phyloP scores from a whole-genome alignment of 2,888 invertebrate species.

The Plagodis pulveraria region DNA sequence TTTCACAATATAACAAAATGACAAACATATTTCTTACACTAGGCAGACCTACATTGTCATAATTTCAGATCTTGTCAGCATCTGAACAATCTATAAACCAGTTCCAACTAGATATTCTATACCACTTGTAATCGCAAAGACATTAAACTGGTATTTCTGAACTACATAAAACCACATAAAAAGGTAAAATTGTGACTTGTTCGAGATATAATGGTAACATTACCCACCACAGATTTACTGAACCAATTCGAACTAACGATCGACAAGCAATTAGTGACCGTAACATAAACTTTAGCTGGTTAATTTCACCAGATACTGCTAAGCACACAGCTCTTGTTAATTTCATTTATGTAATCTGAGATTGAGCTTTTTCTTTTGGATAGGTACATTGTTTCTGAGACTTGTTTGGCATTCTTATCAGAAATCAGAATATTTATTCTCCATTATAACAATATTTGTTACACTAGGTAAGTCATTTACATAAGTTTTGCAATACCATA shows the following conservation, averaged over 20 bases:
- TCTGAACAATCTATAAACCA: neutral
- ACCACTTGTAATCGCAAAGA: no score
- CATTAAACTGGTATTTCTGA: neutral
- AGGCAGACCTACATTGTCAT: no score
- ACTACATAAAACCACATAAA: conserved; percentile 1
- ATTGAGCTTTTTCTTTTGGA: neutral
- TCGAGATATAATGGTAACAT: conserved; percentile 3
- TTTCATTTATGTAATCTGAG: neutral
- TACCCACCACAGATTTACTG: conserved; percentile 5
- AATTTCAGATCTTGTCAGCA: no score
- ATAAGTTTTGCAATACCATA: no score
- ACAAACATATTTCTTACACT: no score
- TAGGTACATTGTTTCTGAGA: no score
- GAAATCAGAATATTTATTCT: no score
- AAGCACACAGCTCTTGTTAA: neutral
- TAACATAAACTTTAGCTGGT: conserved; percentile 17
- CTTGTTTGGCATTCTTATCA: no score
- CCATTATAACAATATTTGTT: no score
- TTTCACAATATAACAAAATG: no score
- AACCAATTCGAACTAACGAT: conserved; percentile 11
- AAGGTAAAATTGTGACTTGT: neutral
- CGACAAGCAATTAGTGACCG: conserved; percentile 17
- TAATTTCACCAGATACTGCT: conserved; percentile 4
- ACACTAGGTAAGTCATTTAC: no score
- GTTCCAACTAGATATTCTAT: no score